Evolutionary conservation across 2,888 invertebrate genomes (phyloP), one percentile per base, ranked within the genome.

Genomic region (Cremastinae sp.): DNA sequence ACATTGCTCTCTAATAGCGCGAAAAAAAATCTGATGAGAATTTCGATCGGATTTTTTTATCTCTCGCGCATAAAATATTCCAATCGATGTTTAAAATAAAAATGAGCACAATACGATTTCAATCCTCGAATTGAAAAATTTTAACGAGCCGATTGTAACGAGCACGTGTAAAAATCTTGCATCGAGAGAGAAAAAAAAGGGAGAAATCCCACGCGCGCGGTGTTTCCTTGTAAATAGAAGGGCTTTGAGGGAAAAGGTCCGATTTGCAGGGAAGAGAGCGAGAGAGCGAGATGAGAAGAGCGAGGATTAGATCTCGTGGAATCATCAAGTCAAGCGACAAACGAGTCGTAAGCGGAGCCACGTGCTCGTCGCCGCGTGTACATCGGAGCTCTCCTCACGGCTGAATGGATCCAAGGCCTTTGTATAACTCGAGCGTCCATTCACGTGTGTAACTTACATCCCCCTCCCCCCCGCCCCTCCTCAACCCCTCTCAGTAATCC

Each of bases 391-490:
- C 20, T 75, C 51, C 64, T 59, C 59, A 56, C 65, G 41, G 72
- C 56, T 73, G 59, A 53, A 76, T 53, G 61, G 72, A 64, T 73
- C 69, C 72, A 62, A 75, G 75, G 75, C 76, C 76, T 76, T 76
- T 73, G 73, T 76, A 73, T 73, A 69, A 69, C 73, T n/a, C n/a
- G n/a, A 47, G 56, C 22, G 73, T 75, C 53, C 73, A 73, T 76
- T 76, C 76, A 69, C 76, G 76, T 73, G 76, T 76, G 76, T 73
- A 76, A 76, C 76, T 76, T 73, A 76, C 76, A 73, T 73, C 68
- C 76, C 69, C 69, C 22, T 64, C 58, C 58, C 56, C n/a, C n/a
- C n/a, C n/a, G n/a, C n/a, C n/a, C n/a, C n/a, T n/a, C n/a, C n/a
- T n/a, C n/a, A n/a, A n/a, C n/a, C n/a, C n/a, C 37, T 58, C 18